Conservation (phyloP, 2,888 invertebrate species). For the Drosophila nigricruria region DNA sequence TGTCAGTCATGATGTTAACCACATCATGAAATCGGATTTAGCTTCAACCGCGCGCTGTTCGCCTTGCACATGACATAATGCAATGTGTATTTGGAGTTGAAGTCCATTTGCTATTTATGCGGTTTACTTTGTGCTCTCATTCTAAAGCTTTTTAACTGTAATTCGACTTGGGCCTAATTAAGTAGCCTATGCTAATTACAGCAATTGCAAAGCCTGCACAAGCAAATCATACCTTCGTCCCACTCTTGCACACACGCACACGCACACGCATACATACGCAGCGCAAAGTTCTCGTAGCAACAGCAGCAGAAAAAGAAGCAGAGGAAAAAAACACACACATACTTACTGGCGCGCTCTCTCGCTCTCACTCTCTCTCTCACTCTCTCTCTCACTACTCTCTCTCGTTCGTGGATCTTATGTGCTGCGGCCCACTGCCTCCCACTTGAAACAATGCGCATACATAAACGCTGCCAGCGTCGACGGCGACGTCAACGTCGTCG, state of each 20-base stretch:
- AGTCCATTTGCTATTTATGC: slow-evolving; percentile 13
- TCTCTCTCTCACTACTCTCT: slow-evolving; percentile 3
- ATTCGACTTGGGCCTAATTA: slow-evolving; percentile 38
- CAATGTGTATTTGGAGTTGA: slow-evolving; percentile 29
- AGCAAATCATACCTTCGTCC: slow-evolving; percentile 7
- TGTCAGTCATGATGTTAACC: slow-evolving; percentile 46
- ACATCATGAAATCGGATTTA: slow-evolving; percentile 47
- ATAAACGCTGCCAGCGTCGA: slow-evolving; percentile 19
- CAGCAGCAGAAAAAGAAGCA: slow-evolving; percentile 14
- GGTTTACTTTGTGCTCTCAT: slow-evolving; percentile 11
- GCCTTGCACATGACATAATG: slow-evolving; percentile 65
- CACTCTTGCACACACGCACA: neutral
- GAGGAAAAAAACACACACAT: slow-evolving; percentile 52
- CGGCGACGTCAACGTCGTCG: slow-evolving; percentile 16
- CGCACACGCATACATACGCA: neutral
- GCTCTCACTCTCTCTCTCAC: neutral
- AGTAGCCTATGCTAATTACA: slow-evolving; percentile 25
- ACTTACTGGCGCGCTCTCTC: slow-evolving; percentile 67
- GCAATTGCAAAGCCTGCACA: slow-evolving; percentile 34
- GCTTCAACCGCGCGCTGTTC: slow-evolving; percentile 22
- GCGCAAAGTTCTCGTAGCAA: slow-evolving; percentile 57
- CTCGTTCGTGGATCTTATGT: slow-evolving; percentile 57
- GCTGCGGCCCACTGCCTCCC: slow-evolving; percentile 27
- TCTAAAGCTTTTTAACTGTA: slow-evolving; percentile 30
- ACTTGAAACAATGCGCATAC: slow-evolving; percentile 14